Conservation (phyloP, 2,113 vertebrate genomes). For the Seriola quinqueradiata region DNA sequence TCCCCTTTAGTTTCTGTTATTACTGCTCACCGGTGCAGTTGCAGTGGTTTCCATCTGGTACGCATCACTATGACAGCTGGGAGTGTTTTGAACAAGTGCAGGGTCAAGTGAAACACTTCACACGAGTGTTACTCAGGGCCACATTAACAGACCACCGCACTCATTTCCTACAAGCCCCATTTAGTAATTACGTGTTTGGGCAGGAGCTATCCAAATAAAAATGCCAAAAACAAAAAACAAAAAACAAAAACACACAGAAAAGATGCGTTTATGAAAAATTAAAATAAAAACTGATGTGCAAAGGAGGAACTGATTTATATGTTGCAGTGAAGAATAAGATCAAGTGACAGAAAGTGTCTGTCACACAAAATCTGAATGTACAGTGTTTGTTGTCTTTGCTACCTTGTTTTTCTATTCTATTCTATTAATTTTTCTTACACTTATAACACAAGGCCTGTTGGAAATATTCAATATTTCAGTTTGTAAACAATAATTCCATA, state of each 20-base stretch:
- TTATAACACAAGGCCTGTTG: constrained; percentile 54
- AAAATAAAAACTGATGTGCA: not conserved
- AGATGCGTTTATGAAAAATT: not conserved
- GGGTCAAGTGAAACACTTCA: constrained; percentile 50
- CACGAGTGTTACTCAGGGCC: constrained; percentile 22
- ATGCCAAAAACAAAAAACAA: not conserved
- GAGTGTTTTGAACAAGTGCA: constrained; percentile 23
- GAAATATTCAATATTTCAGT: constrained; percentile 73
- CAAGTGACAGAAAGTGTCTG: not conserved
- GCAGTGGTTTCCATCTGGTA: constrained; percentile 31
- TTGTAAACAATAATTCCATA: constrained; percentile 73
- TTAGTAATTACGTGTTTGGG: not conserved
- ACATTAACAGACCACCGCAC: constrained; percentile 14
- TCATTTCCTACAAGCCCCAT: not conserved
- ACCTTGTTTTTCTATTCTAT: not conserved
- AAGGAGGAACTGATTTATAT: not conserved
- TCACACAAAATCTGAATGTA: not conserved
- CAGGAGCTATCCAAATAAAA: not conserved
- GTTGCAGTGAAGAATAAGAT: not conserved
- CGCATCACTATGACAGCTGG: constrained; percentile 34
- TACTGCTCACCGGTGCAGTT: not conserved
- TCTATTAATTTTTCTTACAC: constrained; percentile 6
- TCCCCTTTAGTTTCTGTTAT: constrained; percentile 4
- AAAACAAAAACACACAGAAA: not conserved
- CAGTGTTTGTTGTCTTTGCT: not conserved